These are phyloP conservation scores for Homarus gammarus DNA, from an alignment of 2,888 invertebrate species.

Conservation along the genomic window DNA sequence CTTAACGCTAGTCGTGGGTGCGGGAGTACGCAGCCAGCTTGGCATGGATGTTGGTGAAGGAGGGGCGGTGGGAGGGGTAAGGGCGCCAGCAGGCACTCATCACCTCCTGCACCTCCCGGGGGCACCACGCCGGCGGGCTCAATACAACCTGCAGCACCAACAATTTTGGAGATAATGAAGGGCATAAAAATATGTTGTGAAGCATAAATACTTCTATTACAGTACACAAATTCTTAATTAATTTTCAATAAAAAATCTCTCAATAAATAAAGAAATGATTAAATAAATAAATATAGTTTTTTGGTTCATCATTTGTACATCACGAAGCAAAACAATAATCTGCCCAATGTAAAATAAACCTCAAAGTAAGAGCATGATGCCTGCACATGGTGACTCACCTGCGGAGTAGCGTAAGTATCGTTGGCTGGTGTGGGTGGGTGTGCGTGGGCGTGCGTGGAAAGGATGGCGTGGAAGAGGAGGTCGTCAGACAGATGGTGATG, in stretches of 20 bases:
- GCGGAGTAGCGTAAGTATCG: conserved; percentile 48
- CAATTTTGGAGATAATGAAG: no score
- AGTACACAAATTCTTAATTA: no score
- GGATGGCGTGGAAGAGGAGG: conserved; percentile 60
- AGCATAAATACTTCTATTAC: no score
- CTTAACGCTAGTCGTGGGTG: not conserved
- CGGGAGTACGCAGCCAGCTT: conserved; percentile 24
- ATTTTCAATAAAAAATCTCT: no score
- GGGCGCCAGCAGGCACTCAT: conserved; percentile 63
- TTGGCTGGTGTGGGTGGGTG: conserved; percentile 15
- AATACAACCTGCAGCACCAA: conserved; percentile 43
- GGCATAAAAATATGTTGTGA: no score
- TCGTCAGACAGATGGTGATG: conserved; percentile 61
- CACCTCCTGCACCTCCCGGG: conserved; percentile 53
- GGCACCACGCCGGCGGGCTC: conserved; percentile 53
- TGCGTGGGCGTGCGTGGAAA: conserved; percentile 47
- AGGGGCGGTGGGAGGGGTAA: conserved; percentile 40
- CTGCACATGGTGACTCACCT: no score
- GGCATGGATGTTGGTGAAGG: conserved; percentile 39
- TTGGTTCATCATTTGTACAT: not conserved
- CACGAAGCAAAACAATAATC: not conserved
- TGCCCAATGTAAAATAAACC: not conserved
- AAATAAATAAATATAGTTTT: not conserved
- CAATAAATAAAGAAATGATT: no score
- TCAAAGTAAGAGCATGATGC: no score